phyloP scores from a whole-genome alignment of 2,888 invertebrate genomes.

The Carabus problematicus region DNA sequence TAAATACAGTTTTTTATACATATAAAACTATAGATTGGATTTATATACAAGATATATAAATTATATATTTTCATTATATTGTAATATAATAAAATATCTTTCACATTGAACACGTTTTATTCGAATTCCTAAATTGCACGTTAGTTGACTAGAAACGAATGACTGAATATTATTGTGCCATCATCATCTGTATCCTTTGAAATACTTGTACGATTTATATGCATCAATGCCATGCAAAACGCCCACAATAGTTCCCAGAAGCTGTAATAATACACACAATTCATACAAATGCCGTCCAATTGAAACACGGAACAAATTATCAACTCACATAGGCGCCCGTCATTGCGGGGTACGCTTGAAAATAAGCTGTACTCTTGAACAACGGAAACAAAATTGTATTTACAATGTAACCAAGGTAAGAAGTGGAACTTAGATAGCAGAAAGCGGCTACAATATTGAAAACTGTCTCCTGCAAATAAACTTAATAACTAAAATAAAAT shows the following conservation, averaged over 20 bases:
- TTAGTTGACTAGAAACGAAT: no score
- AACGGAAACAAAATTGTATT: conserved; percentile 78
- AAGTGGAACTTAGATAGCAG: conserved; percentile 79
- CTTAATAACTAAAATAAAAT: conserved; percentile 21
- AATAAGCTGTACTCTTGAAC: conserved; percentile 76
- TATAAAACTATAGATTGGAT: no score
- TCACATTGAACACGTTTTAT: no score
- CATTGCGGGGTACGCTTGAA: conserved; percentile 87
- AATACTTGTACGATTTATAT: conserved; percentile 75
- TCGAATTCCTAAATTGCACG: no score
- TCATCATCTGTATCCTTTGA: conserved; percentile 66
- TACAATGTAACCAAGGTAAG: conserved; percentile 81
- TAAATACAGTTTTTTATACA: no score
- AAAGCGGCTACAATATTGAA: conserved; percentile 81
- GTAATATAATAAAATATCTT: no score
- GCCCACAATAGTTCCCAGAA: conserved; percentile 78
- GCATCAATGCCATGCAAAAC: conserved; percentile 80
- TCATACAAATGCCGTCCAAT: not conserved
- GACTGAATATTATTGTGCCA: no score
- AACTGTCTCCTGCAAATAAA: conserved; percentile 73
- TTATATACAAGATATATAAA: no score
- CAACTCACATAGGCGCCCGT: conserved; percentile 83
- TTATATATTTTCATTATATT: no score
- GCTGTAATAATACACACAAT: conserved; percentile 64
- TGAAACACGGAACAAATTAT: not conserved